Percentiles rank a stretch among this genome's conserved stretches.
These are phyloP conservation scores for Plagodis dolabraria DNA, from an alignment of 2,888 invertebrate species.

Conservation along the genomic window DNA sequence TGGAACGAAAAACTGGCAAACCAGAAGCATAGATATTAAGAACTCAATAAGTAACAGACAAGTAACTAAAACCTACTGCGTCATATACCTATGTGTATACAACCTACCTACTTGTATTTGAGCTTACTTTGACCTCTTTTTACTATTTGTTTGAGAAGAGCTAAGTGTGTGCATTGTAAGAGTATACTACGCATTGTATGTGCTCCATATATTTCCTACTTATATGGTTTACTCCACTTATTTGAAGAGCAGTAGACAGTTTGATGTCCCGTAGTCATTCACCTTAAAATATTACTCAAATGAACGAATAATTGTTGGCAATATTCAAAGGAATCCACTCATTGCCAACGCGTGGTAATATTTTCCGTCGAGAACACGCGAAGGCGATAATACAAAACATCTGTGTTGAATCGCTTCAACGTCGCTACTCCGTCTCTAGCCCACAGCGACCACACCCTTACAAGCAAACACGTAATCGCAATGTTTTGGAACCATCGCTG, in stretches of 20 bases:
- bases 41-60: no score
- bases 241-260: not conserved
- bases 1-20: no score
- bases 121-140: no score
- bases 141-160: no score
- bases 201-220: no score
- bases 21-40: no score
- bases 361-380: conserved; percentile 9
- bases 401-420: conserved; percentile 52
- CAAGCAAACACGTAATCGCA: conserved; percentile 15
- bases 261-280: not conserved
- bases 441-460: conserved; percentile 42
- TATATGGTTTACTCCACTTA: no score
- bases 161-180: no score
- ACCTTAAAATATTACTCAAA: not conserved
- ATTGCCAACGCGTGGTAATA: conserved; percentile 32
- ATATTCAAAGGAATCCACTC: conserved; percentile 24
- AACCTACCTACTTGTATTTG: no score
- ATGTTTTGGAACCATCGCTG: conserved; percentile 32
- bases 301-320: conserved; percentile 1
- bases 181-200: no score
- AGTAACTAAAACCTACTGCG: no score
- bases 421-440: conserved; percentile 45
- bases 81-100: no score
- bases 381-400: conserved; percentile 20